Conservation (phyloP, 2,888 invertebrate species). For the Lasioglossum zephyrum region DNA sequence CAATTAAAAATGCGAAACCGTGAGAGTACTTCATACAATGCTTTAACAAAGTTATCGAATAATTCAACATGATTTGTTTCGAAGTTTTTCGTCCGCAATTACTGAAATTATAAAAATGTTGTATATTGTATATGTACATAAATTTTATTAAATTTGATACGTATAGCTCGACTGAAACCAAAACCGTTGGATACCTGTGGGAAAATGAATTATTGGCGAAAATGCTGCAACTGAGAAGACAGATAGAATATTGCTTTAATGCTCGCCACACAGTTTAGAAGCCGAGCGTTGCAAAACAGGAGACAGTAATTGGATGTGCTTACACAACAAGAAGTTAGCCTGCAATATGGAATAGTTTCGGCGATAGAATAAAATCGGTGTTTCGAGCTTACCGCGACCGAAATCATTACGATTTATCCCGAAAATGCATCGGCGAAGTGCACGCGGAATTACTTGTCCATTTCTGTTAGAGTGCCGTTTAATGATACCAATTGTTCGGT, state of each 20-base stretch:
- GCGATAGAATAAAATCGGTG: constrained; percentile 31
- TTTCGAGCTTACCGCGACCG: neutral
- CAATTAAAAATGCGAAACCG: too few species aligned
- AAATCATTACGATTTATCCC: constrained; percentile 14
- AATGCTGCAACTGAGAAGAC: neutral
- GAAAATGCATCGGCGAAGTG: constrained; percentile 37
- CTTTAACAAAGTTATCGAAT: too few species aligned
- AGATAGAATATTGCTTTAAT: constrained; percentile 42
- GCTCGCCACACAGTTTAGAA: constrained; percentile 27
- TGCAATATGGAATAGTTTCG: neutral
- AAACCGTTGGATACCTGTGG: neutral
- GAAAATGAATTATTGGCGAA: constrained; percentile 19
- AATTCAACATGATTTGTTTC: too few species aligned
- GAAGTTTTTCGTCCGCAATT: too few species aligned
- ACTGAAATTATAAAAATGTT: too few species aligned
- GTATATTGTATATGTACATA: too few species aligned
- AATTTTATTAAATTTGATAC: neutral
- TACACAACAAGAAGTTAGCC: constrained; percentile 14
- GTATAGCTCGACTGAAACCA: constrained; percentile 12
- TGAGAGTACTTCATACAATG: too few species aligned
- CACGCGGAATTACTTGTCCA: constrained; percentile 19
- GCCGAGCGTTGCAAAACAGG: neutral
- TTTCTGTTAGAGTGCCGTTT: constrained; percentile 20
- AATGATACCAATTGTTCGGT: constrained; percentile 44
- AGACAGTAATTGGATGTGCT: constrained; percentile 46